Base-by-base conservation (phyloP, 2,888 invertebrate genomes). In the Trichogramma evanescens region DNA sequence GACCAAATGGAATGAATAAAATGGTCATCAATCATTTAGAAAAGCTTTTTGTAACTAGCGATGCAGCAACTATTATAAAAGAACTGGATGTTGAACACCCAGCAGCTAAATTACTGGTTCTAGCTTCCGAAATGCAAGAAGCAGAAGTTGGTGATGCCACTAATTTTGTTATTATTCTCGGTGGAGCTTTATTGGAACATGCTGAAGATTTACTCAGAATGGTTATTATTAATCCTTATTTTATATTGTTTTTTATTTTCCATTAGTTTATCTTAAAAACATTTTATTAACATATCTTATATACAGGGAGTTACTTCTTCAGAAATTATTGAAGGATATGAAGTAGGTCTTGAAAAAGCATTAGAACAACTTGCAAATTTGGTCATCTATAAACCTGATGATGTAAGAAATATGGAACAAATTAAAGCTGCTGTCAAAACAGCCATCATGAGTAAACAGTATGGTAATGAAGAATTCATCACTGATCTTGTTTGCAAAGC, bases 11-110 rank as follows among this genome's bases (percentile, higher is more conserved):
- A 69, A 91, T 91, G 93, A 99, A 99, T 80, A 99, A 99, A 83
- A 97, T 99, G 93, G 90, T 99, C 38, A 98, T 99, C 62, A 99
- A 99, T 80, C 97, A 99, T 77, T 85, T 99, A 68, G 97, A 97
- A 74, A 99, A 99, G 75, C 87, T 98, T 69, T 99, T 98, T 81
- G 93, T 99, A 4, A 99, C 99, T 1, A 98, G 95, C 77, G 99
- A 99, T 83, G 99, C 98, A 38, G 98, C 95, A 1, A 99, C 99
- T 0, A 98, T 99, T 65, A 91, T 99, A 69, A 86, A 91, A 66
- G 95, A 97, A 77, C 79, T 97, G 50, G 95, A 97, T 82, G 90
- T 99, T 40, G 95, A 98, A 77, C 99, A 99, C 80, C 99, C 99
- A 46, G 99, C 98, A 46, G 99, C 96, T 6, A 96, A 95, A 78